Conservation (phyloP, 2,888 invertebrate genomes). For the Drosophila crucigera region DNA sequence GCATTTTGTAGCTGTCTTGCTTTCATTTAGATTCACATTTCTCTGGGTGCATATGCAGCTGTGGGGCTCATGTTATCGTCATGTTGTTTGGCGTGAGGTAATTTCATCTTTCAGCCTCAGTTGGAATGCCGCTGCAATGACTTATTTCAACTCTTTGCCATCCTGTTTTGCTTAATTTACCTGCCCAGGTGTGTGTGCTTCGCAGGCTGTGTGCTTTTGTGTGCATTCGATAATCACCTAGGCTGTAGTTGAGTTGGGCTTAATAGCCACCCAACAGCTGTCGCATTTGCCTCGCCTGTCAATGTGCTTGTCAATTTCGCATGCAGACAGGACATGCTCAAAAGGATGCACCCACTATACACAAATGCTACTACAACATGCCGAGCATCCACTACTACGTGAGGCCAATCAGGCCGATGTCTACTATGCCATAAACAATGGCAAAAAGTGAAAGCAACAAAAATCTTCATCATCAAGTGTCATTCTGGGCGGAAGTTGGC, state of each 20-base stretch:
- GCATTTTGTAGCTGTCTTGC: background rate
- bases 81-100: constrained; percentile 46
- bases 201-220: background rate
- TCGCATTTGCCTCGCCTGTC: constrained; percentile 22
- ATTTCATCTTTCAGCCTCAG: constrained; percentile 38
- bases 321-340: constrained; percentile 30
- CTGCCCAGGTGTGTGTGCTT: background rate
- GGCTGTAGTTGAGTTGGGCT: constrained; percentile 28
- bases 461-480: constrained; percentile 80
- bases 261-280: constrained; percentile 50
- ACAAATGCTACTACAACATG: background rate
- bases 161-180: constrained; percentile 57
- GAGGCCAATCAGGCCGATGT: constrained; percentile 54
- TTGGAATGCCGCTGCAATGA: constrained; percentile 45
- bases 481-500: constrained; percentile 78
- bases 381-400: constrained; percentile 5
- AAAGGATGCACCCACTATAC: constrained; percentile 12
- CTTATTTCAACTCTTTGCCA: constrained; percentile 58
- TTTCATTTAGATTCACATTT: background rate
- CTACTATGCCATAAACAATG: constrained; percentile 40
- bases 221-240: constrained; percentile 66
- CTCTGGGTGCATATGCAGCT: constrained; percentile 14
- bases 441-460: constrained; percentile 81
- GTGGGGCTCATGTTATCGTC: constrained; percentile 26
- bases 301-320: constrained; percentile 41